Conservation (phyloP, 1,140 invertebrate species). For the Ceratina calcarata region DNA sequence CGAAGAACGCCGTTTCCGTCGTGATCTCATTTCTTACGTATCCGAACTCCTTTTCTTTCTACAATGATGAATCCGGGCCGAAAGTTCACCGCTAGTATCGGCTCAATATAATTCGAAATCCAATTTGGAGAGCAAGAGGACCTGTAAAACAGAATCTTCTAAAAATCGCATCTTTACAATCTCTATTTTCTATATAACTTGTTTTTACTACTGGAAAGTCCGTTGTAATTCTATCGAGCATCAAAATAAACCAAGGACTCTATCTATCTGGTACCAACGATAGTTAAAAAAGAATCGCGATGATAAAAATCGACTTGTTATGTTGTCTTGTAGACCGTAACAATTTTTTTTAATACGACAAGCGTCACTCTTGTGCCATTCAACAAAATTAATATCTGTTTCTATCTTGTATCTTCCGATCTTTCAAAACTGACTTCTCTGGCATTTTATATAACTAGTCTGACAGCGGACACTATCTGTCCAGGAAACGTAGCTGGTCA, state of each 20-base stretch:
- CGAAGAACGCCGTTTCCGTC: background rate
- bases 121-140: background rate
- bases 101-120: constrained; percentile 11
- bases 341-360: background rate
- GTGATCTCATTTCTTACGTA: background rate
- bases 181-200: too few relatives aligned
- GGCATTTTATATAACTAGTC: constrained; percentile 12
- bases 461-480: constrained; percentile 7
- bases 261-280: too few relatives aligned
- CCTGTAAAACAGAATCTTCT: too few relatives aligned
- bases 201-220: too few relatives aligned
- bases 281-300: too few relatives aligned
- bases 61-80: background rate
- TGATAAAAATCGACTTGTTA: too few relatives aligned
- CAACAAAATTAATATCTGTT: background rate
- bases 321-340: background rate
- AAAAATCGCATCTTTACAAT: too few relatives aligned
- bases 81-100: background rate
- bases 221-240: too few relatives aligned
- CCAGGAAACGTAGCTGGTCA: constrained; percentile 25
- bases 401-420: background rate
- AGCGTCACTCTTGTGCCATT: background rate
- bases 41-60: background rate
- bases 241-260: too few relatives aligned
- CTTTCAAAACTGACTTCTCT: background rate